Evolutionary conservation across 23 tunicate genomes (phyloP), one percentile per base, ranked within the genome.

Genomic region (Trididemnum nubilum): DNA sequence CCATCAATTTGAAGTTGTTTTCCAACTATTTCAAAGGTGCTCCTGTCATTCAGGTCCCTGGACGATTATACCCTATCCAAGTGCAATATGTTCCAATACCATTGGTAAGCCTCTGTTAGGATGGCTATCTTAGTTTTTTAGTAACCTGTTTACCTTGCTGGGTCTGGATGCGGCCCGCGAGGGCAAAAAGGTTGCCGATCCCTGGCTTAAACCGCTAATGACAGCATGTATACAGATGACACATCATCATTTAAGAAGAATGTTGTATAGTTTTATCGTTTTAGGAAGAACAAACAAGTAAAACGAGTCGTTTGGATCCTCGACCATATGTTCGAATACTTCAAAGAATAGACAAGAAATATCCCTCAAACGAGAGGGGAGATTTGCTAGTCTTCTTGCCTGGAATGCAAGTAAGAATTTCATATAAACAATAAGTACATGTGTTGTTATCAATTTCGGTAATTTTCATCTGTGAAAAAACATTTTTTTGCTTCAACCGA

Each of bases 21-120:
- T 76, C 85, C 21, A 78, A 83, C 15, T 94, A 94, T 49, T 94
- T 94, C 72, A 33, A 78, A 75, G 96, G 86, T 19, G 81, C 96
- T 40, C 99, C 99, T 32, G 91, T 90, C 25, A 90, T 95, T 23
- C 99, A 95, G 51, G 99, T 95, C 5, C 99, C 99, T 28, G 99
- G 99, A 35, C 82, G 99, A 12, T 76, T 95, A 34, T 95, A 85
- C 65, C 99, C 99, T 30, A 95, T 95, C 0, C 58, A 89, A 83
- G 84, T 95, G 22, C 80, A 95, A 81, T 90, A 89, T 73, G 80
- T 65, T 35, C 99, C 99, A 0, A 84, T 93, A 23, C 84, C 98
- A 18, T 4, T 92, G 19, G 90, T 86, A 60, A 78, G 83, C 78
- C 19, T 44, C 9, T 44, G n/a, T n/a, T n/a, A n/a, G n/a, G n/a